Evolutionary conservation across 64 coral and sea anemone genomes (phyloP), one percentile per base, ranked within the genome.

Genomic region (Montipora sp.): DNA sequence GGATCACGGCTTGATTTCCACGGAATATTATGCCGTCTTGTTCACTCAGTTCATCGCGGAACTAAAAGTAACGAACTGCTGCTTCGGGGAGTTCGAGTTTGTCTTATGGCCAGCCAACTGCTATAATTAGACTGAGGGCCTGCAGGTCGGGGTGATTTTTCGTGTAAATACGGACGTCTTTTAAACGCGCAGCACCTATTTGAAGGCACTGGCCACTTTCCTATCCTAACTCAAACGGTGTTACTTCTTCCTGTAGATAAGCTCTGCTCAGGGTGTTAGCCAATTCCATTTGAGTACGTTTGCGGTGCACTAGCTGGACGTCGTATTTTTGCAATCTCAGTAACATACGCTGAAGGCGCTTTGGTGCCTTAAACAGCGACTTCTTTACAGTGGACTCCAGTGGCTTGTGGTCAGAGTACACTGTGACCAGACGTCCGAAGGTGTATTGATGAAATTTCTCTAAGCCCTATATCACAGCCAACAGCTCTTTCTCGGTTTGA

Each of bases 21-120:
- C 63, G 63, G 22, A 81, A 90, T 36, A 82, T 69, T 80, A 82
- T 81, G 70, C 63, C 77, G 51, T 47, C 63, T 51, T 90, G 89
- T 44, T 90, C 78, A 13, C 59, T 70, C 46, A 90, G 20, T 46
- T 90, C 88, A 68, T 80, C 77, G n/a, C 88, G 57, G 12, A 90
- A 27, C 58, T 79, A 5, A 46, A 90, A 90, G 57, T 80, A 79
- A 45, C 22, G 55, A 15, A 48, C 8, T 12, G 51, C 66, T 4
- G 45, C 0, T 9, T 20, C 11, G 18, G 76, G 15, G 67, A 50
- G 20, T 47, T 65, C 88, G 58, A 16, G 49, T 79, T 51, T 81
- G 21, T 45, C 27, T 59, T 81, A 51, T 20, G 77, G 60, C 77
- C 88, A 81, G 27, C 27, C 50, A 21, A 57, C 27, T 65, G 7